Evolutionary conservation across 1,140 invertebrate genomes (phyloP), one percentile per base, ranked within the genome.

Genomic region (Zaprionus kolodkinae): DNA sequence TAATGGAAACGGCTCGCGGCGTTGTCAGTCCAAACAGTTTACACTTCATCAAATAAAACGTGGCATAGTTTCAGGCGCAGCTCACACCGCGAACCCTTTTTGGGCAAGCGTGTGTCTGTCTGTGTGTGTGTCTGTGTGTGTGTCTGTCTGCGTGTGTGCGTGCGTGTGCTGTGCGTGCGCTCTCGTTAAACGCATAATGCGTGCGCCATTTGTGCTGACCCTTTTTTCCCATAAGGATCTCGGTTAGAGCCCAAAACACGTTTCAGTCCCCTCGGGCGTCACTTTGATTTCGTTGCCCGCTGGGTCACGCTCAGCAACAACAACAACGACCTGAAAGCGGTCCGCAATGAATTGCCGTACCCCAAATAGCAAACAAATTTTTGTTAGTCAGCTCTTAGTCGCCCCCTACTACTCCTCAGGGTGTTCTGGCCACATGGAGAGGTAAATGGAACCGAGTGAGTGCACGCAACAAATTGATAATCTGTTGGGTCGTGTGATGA

Each of bases 271-370:
- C 65, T 64, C 67, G 68, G 68, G 69, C 75, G 61, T 59, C 65
- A 74, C 77, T 88, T 70, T 88, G 84, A 83, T 87, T 87, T 78
- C 72, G 79, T 80, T 79, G 74, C 83, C 77, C 56, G 60, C 55
- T 60, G 61, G 17, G 50, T 55, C 52, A 74, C 63, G 36, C 38
- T 38, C 38, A 40, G 3, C 38, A 48, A 35, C 30, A 52, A 40
- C 48, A 63, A 61, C 35, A 27, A 13, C 9, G 50, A 55, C 21
- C 15, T n/a, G 11, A 21, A 63, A 55, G 36, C 25, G 55, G 60
- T 21, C 50, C 56, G 36, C 76, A 75, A 78, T 87, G 79, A 86
- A 79, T 87, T 79, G 79, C 72, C 79, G 61, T 72, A 79, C 68
- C 54, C 56, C 55, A 76, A 76, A 70, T 62, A 66, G 64, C 67